Evolutionary conservation across 2,797 vertebrate species (phyloP), one percentile per base, ranked within the genome.

Genomic region (Sternarchorhynchus goeldii): DNA sequence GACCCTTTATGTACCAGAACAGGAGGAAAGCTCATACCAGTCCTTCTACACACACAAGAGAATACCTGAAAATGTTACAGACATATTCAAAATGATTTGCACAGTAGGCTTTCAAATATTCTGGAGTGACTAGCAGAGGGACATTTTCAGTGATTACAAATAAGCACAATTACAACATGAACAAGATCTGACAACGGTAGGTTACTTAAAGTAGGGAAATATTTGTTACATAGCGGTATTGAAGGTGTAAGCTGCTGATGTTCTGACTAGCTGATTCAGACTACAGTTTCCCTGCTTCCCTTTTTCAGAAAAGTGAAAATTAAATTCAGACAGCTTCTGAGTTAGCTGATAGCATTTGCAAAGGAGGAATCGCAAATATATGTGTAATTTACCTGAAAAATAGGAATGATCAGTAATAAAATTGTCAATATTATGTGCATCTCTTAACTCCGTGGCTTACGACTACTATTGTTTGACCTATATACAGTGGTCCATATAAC

Each of bases 241-340:
- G 29, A 21, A 67, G 36, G n/a, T 25, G 12, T 41, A 12, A 7
- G 34, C 18, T 14, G 1, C 57, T 41, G 21, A 25, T 75, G 60
- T 75, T 32, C 60, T 67, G 68, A 81, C 41, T 55, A 2, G 79
- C 68, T 81, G 73, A 72, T 71, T 81, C 73, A 81, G 60, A 76
- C 56, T 32, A 58, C 29, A 67, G 31, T 76, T 81, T 81, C 74
- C 79, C 79, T 73, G 67, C 74, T 81, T 81, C 74, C 74, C 12
- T 36, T 72, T 76, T 65, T 67, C 0, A 17, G 34, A 53, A 60
- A 71, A 72, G 62, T 73, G 66, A 81, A 80, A 80, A 76, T 32
- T 7, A 2, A 66, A 55, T 65, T 36, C 12, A 67, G 68, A 55
- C 17, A 68, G 72, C 4, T 18, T 60, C 3, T 60, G 16, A 64